phyloP scores from a whole-genome alignment of 2,888 invertebrate genomes.

The Meteorus cinctellus region DNA sequence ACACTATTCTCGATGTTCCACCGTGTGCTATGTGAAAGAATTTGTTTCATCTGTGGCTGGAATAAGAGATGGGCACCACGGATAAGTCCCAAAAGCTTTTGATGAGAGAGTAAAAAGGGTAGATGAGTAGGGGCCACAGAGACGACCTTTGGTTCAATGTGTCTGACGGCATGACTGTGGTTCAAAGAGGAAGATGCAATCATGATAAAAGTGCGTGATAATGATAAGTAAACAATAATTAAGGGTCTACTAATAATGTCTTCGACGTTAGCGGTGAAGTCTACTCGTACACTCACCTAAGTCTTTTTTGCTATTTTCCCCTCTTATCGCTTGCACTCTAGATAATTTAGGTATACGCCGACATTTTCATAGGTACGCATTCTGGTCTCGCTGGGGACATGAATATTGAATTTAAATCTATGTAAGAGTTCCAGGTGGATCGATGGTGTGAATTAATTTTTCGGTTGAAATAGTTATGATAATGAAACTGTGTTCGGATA shows the following conservation, averaged over 20 bases:
- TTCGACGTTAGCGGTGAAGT: background rate
- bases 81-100: conserved; percentile 17
- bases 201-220: conserved; percentile 14
- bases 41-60: background rate
- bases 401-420: too few relatives aligned
- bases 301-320: too few relatives aligned
- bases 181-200: background rate
- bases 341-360: too few relatives aligned
- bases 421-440: too few relatives aligned
- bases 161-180: too few relatives aligned
- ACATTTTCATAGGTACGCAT: too few relatives aligned
- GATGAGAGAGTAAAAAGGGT: background rate
- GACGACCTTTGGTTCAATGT: conserved; percentile 9
- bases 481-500: too few relatives aligned
- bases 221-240: conserved; percentile 16
- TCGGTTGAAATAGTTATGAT: too few relatives aligned
- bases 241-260: background rate
- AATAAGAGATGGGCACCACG: conserved; percentile 1
- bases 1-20: background rate
- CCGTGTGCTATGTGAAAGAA: background rate
- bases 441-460: too few relatives aligned
- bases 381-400: too few relatives aligned
- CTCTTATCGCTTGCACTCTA: too few relatives aligned
- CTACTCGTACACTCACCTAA: background rate
- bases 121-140: background rate